These are phyloP conservation scores for Etheostoma cragini DNA, from an alignment of 2,113 vertebrate genomes.

Conservation along the genomic window DNA sequence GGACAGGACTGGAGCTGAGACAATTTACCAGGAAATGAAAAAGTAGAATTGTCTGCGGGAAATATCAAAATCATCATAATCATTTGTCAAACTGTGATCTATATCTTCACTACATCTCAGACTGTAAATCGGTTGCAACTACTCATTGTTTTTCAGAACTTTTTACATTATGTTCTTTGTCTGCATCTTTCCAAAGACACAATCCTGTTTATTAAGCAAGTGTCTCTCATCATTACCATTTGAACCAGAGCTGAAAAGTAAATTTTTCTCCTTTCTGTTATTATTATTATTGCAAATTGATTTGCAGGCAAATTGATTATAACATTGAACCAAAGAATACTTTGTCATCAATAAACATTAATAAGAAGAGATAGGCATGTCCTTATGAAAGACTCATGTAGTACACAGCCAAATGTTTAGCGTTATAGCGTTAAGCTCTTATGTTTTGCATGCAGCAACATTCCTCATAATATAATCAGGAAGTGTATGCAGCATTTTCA, in stretches of 20 bases:
- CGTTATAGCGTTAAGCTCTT: neutral
- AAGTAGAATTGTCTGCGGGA: conserved; percentile 81
- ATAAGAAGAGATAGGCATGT: neutral
- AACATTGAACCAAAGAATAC: neutral
- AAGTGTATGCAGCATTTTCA: conserved; percentile 28
- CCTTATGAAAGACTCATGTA: conserved; percentile 15
- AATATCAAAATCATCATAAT: conserved; percentile 83
- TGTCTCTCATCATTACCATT: conserved; percentile 6
- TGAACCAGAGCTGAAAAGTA: conserved; percentile 12
- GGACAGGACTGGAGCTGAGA: conserved; percentile 73
- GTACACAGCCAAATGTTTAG: conserved; percentile 20
- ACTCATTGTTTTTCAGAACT: conserved; percentile 54
- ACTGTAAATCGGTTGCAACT: conserved; percentile 43
- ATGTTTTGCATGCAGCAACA: neutral
- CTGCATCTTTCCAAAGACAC: conserved; percentile 28
- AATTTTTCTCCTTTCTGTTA: neutral
- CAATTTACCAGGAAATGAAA: conserved; percentile 89
- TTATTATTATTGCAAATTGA: neutral
- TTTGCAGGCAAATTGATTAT: conserved; percentile 5
- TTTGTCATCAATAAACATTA: conserved; percentile 14
- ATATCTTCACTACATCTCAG: conserved; percentile 65
- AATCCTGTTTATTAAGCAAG: conserved; percentile 15
- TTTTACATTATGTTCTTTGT: conserved; percentile 40
- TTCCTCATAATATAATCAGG: conserved; percentile 49
- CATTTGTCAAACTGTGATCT: conserved; percentile 81